These are phyloP conservation scores for Atherinomorus stipes DNA, from an alignment of 2,113 vertebrate species.

Conservation along the genomic window DNA sequence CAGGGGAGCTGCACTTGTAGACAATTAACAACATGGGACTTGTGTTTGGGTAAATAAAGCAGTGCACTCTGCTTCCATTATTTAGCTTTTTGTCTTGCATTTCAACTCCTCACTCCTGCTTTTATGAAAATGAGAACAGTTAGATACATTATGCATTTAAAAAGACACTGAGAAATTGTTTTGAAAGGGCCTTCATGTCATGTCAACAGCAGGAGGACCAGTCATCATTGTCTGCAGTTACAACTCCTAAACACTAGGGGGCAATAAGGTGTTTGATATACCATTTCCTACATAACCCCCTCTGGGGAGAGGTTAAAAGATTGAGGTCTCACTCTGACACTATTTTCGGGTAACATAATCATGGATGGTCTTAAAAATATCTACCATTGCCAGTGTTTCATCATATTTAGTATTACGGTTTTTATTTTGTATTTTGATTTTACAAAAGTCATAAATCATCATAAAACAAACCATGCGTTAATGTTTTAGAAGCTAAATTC, in stretches of 20 bases:
- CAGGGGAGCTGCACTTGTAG: constrained; percentile 40
- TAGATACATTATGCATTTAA: constrained; percentile 49
- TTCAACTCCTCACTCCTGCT: background rate
- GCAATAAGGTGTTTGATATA: constrained; percentile 5
- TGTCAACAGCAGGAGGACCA: constrained; percentile 52
- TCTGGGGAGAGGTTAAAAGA: background rate
- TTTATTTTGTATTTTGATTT: background rate
- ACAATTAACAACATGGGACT: constrained; percentile 54
- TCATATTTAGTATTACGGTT: too few relatives aligned
- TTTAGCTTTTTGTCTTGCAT: constrained; percentile 54
- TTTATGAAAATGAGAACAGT: constrained; percentile 39
- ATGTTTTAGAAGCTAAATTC: background rate
- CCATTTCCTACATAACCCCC: background rate
- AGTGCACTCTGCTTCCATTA: constrained; percentile 52
- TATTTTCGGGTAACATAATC: background rate
- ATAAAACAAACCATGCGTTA: too few relatives aligned
- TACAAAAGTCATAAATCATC: too few relatives aligned
- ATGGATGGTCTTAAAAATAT: background rate
- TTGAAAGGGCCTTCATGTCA: constrained; percentile 2
- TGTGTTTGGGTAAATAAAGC: constrained; percentile 66
- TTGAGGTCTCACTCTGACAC: constrained; percentile 33
- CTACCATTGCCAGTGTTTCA: too few relatives aligned
- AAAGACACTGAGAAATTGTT: constrained; percentile 18
- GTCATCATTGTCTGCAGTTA: background rate
- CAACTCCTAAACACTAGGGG: constrained; percentile 60